Evolutionary conservation across 2,797 vertebrate species (phyloP).

Genomic region (Todus mexicanus): DNA sequence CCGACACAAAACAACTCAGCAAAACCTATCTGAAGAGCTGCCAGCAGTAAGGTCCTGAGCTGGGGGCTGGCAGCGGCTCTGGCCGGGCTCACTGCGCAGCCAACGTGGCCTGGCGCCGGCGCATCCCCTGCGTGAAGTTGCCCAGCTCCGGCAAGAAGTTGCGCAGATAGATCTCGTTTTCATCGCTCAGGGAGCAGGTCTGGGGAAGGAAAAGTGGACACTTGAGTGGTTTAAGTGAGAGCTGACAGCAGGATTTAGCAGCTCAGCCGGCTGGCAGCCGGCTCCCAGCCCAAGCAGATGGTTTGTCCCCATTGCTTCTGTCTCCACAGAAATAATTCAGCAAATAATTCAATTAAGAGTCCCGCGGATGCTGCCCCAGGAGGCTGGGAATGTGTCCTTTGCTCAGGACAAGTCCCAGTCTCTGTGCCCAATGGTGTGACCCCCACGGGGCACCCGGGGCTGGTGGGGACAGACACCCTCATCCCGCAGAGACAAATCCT

Average conservation of each 20-base stretch:
- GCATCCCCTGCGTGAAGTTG: constrained; percentile 47
- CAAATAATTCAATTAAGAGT: background rate
- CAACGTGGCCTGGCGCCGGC: rapidly evolving
- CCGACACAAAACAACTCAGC: too few species aligned
- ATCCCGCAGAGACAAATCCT: rapidly evolving
- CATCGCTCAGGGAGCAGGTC: background rate
- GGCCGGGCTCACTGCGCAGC: rapidly evolving
- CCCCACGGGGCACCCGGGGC: rapidly evolving
- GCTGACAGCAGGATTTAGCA: background rate
- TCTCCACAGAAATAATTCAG: background rate
- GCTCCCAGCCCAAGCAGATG: background rate
- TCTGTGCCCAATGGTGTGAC: background rate
- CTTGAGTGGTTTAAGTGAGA: too few species aligned
- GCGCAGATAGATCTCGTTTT: constrained; percentile 38
- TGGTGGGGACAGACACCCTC: background rate
- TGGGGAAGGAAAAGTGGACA: background rate
- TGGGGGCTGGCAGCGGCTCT: background rate
- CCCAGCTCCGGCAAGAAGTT: constrained; percentile 51
- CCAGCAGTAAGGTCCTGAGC: background rate
- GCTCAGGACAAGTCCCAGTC: background rate
- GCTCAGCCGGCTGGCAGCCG: rapidly evolving
- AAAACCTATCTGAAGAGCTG: background rate
- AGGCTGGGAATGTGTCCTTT: background rate
- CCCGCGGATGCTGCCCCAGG: rapidly evolving
- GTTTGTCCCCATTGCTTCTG: background rate